Evolutionary conservation across 2,888 invertebrate genomes (phyloP), one percentile per base, ranked within the genome.

Genomic region (Pyrocoelia pectoralis): DNA sequence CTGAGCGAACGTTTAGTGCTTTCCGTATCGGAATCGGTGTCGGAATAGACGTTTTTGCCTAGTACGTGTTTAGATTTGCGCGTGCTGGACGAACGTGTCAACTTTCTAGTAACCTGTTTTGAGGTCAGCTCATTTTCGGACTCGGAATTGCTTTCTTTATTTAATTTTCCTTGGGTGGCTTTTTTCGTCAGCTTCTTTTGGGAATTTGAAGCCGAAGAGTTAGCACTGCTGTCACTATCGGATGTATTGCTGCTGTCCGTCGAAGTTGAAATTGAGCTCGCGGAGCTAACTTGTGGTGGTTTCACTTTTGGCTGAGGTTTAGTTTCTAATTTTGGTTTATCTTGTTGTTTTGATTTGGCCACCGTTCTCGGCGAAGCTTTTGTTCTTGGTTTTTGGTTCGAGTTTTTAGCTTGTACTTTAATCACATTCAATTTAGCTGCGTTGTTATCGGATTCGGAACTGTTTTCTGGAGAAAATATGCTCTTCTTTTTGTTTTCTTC

Each of bases 381-480:
- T 19, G 80, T 83, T 75, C 76, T 78, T 19, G 80, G 79, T 80
- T 85, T 75, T 18, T 78, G 78, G 66, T 78, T 79, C 10, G 77
- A 70, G 14, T 78, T 69, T 74, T 72, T 80, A 33, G 74, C 77
- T 54, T 78, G 73, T 40, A 77, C 74, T 70, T 84, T 84, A 65
- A 81, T 77, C 3, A 79, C 75, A 29, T 73, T 79, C 13, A 81
- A 65, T 74, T 85, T 86, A 1, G 81, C 75, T 41, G 79, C 74
- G 13, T 81, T 79, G 52, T 75, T 77, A 63, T 85, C 84, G 68
- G 88, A 88, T 72, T 88, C 88, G n/a, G 88, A 88, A 68, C 88
- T 87, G 68, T 92, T 92, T 70, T 91, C 92, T 0, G 93, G 92
- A 56, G 93, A 93, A 74, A 93, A 93, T 74, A 93, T 93, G 74